Base-by-base conservation (phyloP, 1,140 invertebrate genomes). In the Fopius arisanus region DNA sequence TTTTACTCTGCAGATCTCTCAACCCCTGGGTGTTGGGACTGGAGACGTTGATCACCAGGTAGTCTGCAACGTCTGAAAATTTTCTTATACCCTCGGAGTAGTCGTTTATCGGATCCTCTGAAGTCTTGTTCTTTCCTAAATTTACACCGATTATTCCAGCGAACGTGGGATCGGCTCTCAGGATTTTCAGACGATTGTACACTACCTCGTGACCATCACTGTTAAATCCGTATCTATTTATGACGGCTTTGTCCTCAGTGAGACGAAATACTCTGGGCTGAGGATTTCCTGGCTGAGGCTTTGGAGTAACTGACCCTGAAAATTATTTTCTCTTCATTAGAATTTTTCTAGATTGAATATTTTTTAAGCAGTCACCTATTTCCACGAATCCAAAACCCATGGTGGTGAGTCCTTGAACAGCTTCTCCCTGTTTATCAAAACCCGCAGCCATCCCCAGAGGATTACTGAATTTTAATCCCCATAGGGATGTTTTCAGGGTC, bases 181-280 rank as follows among this genome's bases (percentile, higher is more conserved):
- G 69, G 70, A 84, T 79, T 75, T 88, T 79, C n/a, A 96, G 78
- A 73, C 94, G 91, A 62, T 91, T 74, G 40, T 91, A 90, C 0
- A 96, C 94, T 62, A 79, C 78, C 16, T 94, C 89, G 83, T 98
- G 96, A 0, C 98, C 98, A 79, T 96, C 92, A 87, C 96, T 99
- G 86, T 99, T 99, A 81, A 99, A 99, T 7, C 98, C 97, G 89
- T 94, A 96, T 73, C 96, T 92, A 88, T 99, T 99, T 26, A 99
- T 98, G 5, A 99, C 92, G 43, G 96, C 98, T 78, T 90, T 84
- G 86, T 98, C 97, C 77, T 96, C 91, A 0, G 83, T 78, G 9
- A 99, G 86, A 73, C 98, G 88, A 85, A 99, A 99, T 0, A 99
- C 93, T 78, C 98, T 89, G 0, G 98, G 97, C 86, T 94, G 96